Evolutionary conservation across 1,140 invertebrate species (phyloP), one percentile per base, ranked within the genome.

Genomic region (Lasioglossum baleicum): DNA sequence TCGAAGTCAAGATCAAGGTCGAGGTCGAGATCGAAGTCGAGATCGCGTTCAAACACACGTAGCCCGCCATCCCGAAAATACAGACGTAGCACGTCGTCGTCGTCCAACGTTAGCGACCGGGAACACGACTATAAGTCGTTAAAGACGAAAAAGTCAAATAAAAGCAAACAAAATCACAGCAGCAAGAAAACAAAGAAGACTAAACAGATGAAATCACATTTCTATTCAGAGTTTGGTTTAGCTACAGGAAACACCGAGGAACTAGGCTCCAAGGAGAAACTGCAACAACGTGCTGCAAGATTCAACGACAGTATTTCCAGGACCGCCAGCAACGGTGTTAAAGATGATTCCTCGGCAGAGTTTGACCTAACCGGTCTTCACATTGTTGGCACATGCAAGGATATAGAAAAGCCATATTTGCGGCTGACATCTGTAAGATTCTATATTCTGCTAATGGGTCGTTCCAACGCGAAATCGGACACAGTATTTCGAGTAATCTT

Each of bases 381-480:
- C 92, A 97, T 99, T 90, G 96, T 99, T 75, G 99, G 98, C 44
- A 98, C 97, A 2, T 99, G 97, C 93, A 95, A 94, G 90, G 96
- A 99, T 91, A 93, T 99, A 83, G 98, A 99, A 92, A 99, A 99
- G 91, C 96, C 96, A 63, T 99, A 99, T 92, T 94, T 99, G 64
- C 94, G 99, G 87, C 95, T 99, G 7, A 99, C 99, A 48, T 97
- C 95, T 66, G 96, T 96, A 93, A 94, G 85, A 81, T 65, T 8
- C 31, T 76, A 22, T 13, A 22, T 13, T 26, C 1, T n/a, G 48
- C 77, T 61, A 69, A 48, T 22, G 22, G 7, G 5, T 26, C 26
- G 1, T 26, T 26, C 26, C 26, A 26, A 26, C 26, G 0, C 26
- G 26, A 26, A 26, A 1, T 26, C 26, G 26, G 26, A 26, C 26